Base-by-base conservation (phyloP, 2,797 vertebrate genomes). In the Paratrypauchen microcephalus region DNA sequence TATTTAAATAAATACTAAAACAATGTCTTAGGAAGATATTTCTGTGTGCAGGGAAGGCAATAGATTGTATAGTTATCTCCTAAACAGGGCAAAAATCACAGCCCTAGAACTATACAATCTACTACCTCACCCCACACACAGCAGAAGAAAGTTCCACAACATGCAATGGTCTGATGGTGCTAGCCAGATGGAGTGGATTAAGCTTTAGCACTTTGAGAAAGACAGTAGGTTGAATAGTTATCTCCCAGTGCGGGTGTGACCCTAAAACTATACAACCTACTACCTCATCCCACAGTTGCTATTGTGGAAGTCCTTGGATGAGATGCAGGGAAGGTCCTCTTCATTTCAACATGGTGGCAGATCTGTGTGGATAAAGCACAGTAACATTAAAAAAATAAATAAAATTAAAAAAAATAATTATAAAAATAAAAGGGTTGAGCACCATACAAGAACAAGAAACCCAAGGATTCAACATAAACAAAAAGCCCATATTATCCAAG, bases 191-290 rank as follows among this genome's bases (percentile, higher is more conserved):
- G 11, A 36, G 11, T 21, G 0, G 15, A 23, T n/a, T 93, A 61
- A 69, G 77, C 83, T 87, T 89, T 87, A 90, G 82, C 91, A 90
- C 96, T 91, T 95, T 98, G 95, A 94, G 97, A 98, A 98, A 99
- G 97, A 99, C 96, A 99, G 97, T 98, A 99, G 96, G 96, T 94
- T 99, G 96, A 96, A 97, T 98, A 99, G 97, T 99, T 97, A 98
- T 98, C 97, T 98, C 96, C 97, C 96, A 97, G 95, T 95, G 95
- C 84, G 96, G 97, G 97, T 99, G 93, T 97, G 95, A 97, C 96
- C 96, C 96, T 97, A 99, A 97, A 99, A 98, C 97, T 98, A 99
- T 98, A 98, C 97, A 99, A 99, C 96, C 96, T 97, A 98, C 97
- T 99, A 98, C 97, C 97, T 99, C 97, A 99, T 94, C 97, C 94